A percentile compares a stretch with the other conserved stretches of the same genome.
phyloP scores from a whole-genome alignment of 2,113 vertebrate genomes.

The Bufo gargarizans region DNA sequence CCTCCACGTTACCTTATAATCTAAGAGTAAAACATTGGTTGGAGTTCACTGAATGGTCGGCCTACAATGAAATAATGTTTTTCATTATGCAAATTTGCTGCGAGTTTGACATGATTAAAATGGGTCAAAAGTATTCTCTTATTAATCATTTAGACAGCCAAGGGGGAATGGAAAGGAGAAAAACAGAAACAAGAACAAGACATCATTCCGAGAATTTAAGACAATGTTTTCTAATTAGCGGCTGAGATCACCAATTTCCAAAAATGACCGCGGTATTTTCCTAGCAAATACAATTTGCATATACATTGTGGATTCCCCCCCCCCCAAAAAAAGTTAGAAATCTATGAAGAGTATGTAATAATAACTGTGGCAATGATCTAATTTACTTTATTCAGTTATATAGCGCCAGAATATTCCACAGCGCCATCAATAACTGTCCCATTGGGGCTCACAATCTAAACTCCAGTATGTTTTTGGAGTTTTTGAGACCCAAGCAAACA shows the following conservation, averaged over 20 bases:
- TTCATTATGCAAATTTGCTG: slow-evolving; percentile 77
- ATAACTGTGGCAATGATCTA: too few relatives aligned
- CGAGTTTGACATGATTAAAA: slow-evolving; percentile 77
- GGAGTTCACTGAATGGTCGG: slow-evolving; percentile 68
- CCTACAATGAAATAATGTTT: slow-evolving; percentile 69
- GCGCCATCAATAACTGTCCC: too few relatives aligned
- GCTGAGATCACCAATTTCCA: neutral
- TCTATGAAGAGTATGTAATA: neutral
- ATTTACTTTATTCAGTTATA: too few relatives aligned
- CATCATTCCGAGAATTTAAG: neutral
- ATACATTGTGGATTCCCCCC: neutral
- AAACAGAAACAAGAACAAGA: neutral
- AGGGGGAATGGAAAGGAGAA: slow-evolving; percentile 40
- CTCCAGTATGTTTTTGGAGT: too few relatives aligned
- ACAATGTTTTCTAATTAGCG: slow-evolving; percentile 5
- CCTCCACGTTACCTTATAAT: slow-evolving; percentile 72
- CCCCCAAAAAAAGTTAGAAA: neutral
- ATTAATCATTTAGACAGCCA: slow-evolving; percentile 77
- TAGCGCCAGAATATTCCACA: too few relatives aligned
- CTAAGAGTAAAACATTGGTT: slow-evolving; percentile 71
- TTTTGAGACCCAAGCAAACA: too few relatives aligned
- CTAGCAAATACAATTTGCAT: neutral
- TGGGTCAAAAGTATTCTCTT: slow-evolving; percentile 81
- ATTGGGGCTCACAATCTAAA: too few relatives aligned
- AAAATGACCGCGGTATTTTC: too few relatives aligned